Base-by-base conservation (phyloP, 2,113 vertebrate species). In the Thunnus thynnus region DNA sequence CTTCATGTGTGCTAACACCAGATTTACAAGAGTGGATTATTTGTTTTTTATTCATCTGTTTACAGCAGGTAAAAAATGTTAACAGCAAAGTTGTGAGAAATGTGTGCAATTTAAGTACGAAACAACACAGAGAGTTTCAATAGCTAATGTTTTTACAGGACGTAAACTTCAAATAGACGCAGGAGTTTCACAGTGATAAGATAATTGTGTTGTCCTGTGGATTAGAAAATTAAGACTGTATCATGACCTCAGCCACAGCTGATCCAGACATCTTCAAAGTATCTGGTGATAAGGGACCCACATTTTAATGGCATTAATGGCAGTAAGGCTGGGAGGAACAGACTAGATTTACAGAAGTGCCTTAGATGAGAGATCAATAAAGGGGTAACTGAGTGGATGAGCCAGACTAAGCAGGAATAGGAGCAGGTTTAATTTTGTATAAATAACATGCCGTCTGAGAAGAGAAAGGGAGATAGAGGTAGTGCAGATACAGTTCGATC, bases 391-490 rank as follows among this genome's bases (percentile, higher is more conserved):
- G 86, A 89, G 83, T 88, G 89, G 85, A 87, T 90, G 87, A 85
- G 79, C 80, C 88, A 88, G 90, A 90, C 91, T 90, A 88, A 91
- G 90, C 87, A 89, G 90, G 92, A 92, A 93, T 88, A 82, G 86
- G 56, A 89, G 79, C 84, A 78, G 86, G 86, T 94, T 95, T 94
- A 91, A 94, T 94, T 95, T 91, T 91, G 89, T 90, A 94, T 94
- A 91, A 94, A 94, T 94, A 94, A 94, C 94, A 90, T 90, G 92
- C 78, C 30, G 78, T 75, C 61, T 70, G 70, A 84, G 72, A 74
- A 72, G 79, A 56, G 54, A 69, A 41, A 54, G 13, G 10, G 32
- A 63, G 58, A 86, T 68, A 20, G 77, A 68, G 71, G 36, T n/a
- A 50, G 12, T 63, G n/a, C 67, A 76, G 57, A 76, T n/a, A 65